Evolutionary conservation across 1,140 invertebrate species (phyloP), one percentile per base, ranked within the genome.

Genomic region (Zaprionus vittiger): DNA sequence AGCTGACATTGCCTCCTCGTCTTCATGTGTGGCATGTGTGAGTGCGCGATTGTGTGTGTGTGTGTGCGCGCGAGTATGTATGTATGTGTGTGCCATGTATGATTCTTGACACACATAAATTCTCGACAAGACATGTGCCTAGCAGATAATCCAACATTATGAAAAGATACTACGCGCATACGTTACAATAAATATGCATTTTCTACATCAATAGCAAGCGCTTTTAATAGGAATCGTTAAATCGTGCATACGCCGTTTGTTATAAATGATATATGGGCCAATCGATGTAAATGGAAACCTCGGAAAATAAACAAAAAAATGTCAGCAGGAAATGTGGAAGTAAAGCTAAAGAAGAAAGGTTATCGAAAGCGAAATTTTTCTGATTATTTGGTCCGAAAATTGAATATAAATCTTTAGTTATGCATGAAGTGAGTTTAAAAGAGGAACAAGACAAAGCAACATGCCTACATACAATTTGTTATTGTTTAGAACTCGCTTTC

Each of bases 101-200:
- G 54, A 64, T 74, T 83, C 71, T 71, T 81, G 74, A 73, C 80
- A 78, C 84, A 78, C 83, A 87, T 87, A 87, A 87, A 87, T 89
- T 81, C 54, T 57, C 26, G 71, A 49, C 54, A 84, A 84, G 83
- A 87, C 83, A 89, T 90, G 75, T 81, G 85, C 72, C 81, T 84
- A 84, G 66, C 55, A 67, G 85, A 89, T 89, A 89, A 89, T 89
- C 84, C 81, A 73, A 84, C 85, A 90, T 89, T 89, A 90, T 89
- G 84, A 89, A 89, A 89, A 89, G 77, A 65, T 74, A 52, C 47
- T 52, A 52, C 47, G 47, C 47, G 47, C 47, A 52, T 52, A 70
- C 34, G 62, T 73, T 62, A 83, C 80, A 89, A 87, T 90, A 89
- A 89, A 89, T 89, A 90, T 67, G 41, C 65, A 67, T 59, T 56